These are phyloP conservation scores for Leptopilina myrica DNA, from an alignment of 2,888 invertebrate genomes.

Conservation along the genomic window DNA sequence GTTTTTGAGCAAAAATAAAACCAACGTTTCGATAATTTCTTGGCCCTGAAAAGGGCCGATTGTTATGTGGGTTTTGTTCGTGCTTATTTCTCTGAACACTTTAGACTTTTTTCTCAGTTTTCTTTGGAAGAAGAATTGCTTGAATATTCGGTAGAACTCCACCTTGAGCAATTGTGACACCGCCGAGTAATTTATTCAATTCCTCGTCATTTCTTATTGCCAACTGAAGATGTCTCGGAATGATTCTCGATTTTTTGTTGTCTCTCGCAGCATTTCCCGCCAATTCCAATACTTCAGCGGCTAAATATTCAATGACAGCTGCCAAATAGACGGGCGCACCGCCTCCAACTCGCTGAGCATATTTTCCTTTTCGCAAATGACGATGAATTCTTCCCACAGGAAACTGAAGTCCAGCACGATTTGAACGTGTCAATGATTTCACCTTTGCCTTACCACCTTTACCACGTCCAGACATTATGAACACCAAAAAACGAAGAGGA, in stretches of 20 bases:
- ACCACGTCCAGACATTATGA: constrained; percentile 63
- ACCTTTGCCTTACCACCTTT: constrained; percentile 62
- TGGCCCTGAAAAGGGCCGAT: too few relatives aligned
- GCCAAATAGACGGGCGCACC: constrained; percentile 79
- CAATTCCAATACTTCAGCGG: constrained; percentile 84
- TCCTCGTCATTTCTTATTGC: constrained; percentile 90
- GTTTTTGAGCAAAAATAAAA: too few relatives aligned
- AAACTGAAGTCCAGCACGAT: constrained; percentile 79
- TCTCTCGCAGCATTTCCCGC: constrained; percentile 83
- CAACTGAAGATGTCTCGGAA: constrained; percentile 87
- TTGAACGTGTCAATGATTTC: constrained; percentile 76
- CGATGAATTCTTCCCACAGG: constrained; percentile 81
- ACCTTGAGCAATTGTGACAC: constrained; percentile 89
- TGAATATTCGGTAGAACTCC: constrained; percentile 90
- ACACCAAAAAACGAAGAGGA: constrained; percentile 6
- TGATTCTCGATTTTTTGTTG: constrained; percentile 83
- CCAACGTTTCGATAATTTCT: too few relatives aligned
- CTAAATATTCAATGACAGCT: constrained; percentile 82
- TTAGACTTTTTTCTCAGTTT: constrained; percentile 76
- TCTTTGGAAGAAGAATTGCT: constrained; percentile 85
- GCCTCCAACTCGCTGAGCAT: constrained; percentile 80
- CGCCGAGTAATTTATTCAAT: constrained; percentile 85
- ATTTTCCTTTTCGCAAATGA: constrained; percentile 80
- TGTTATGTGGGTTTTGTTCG: constrained; percentile 44
- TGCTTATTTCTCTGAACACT: too few relatives aligned